Evolutionary conservation across 2,888 invertebrate species (phyloP), one percentile per base, ranked within the genome.

Genomic region (Polyommatus icarus): DNA sequence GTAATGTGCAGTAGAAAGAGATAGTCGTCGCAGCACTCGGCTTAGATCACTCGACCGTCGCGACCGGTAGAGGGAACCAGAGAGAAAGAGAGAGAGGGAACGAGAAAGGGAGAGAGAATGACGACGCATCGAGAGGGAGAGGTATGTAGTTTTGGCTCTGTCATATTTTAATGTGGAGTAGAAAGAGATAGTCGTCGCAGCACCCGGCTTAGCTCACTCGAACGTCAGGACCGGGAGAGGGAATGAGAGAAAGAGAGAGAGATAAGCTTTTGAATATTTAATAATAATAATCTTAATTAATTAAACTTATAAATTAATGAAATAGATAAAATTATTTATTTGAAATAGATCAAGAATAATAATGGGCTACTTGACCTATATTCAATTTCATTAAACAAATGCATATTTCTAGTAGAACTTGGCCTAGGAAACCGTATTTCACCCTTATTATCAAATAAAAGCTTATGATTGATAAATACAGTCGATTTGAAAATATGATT

Each of bases 41-140:
- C 92, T 94, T 71, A 85, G 93, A 40, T 94, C 94, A 12, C 81
- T 91, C 76, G 94, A 94, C 79, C 91, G 94, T 3, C 92, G 93
- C 59, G 93, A 93, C 78, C 83, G 91, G 29, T 93, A 91, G 80
- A 84, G 92, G 2, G 93, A 93, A 78, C 87, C 87, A 24, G 88
- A 88, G 75, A 81, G n/a, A n/a, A 89, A 54, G 89, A 89, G 78
- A 54, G 89, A 89, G 78, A 82, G 89, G 40, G 89, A 91, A 80
- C 85, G 85, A 7, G 82, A 83, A 79, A 83, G 90, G 77, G 86
- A 85, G 82, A 81, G 86, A 72, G 86, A 86, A 59, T 82, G 84
- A 67, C 80, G 83, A 8, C 86, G 89, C 73, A 87, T 94, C 29
- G 91, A 90, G 83, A 84, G 92, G 78, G 93, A 93, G 78, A 89